phyloP scores from a whole-genome alignment of 2,888 invertebrate species.

The Pammene aurita region DNA sequence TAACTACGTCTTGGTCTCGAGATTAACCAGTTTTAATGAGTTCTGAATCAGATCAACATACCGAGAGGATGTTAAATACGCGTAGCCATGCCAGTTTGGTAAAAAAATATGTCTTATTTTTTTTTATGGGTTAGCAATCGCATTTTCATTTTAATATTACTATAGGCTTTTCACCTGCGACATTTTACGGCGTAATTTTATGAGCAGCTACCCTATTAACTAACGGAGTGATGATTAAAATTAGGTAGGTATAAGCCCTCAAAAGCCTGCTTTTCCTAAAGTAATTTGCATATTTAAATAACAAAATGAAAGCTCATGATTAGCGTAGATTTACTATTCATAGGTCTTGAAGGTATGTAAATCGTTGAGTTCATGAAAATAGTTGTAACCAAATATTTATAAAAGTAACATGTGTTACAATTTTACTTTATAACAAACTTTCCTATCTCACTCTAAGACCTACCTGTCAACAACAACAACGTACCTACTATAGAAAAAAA shows the following conservation, averaged over 20 bases:
- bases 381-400: neutral
- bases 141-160: too few species aligned
- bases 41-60: too few species aligned
- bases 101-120: too few species aligned
- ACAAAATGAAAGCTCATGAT: neutral
- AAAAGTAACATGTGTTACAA: too few species aligned
- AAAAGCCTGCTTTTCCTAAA: slow-evolving; percentile 19
- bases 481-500: neutral
- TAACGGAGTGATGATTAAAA: slow-evolving; percentile 4
- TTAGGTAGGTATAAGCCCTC: slow-evolving; percentile 3
- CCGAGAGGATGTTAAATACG: too few species aligned
- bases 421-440: too few species aligned
- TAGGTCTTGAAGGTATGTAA: neutral
- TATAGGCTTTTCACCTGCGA: too few species aligned
- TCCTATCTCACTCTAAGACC: too few species aligned
- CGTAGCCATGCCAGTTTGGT: too few species aligned
- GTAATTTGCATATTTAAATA: slow-evolving; percentile 33
- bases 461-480: neutral
- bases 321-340: neutral
- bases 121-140: too few species aligned
- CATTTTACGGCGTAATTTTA: neutral
- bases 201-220: neutral
- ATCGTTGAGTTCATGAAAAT: neutral
- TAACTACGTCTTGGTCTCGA: too few species aligned
- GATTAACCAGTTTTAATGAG: too few species aligned